Percentiles rank a stretch among this genome's conserved stretches.
phyloP scores from a whole-genome alignment of 2,797 vertebrate species.

The Artibeus jamaicensis region DNA sequence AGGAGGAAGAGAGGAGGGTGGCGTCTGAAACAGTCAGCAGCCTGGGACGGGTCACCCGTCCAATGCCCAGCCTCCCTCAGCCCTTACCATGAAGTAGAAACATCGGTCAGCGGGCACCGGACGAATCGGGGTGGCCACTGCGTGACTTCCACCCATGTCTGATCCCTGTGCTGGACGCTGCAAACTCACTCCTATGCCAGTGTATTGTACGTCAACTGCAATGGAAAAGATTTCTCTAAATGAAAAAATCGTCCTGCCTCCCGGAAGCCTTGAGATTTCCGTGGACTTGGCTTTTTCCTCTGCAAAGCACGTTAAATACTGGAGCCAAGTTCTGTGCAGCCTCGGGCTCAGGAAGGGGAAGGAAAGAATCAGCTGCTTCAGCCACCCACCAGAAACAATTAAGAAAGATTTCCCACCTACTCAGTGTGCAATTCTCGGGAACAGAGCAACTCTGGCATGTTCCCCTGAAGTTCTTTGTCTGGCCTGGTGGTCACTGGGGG shows the following conservation, averaged over 20 bases:
- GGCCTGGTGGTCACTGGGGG: no score
- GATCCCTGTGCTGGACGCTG: not conserved
- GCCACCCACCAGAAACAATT: not conserved
- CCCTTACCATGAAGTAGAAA: not conserved
- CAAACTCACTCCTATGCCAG: no score
- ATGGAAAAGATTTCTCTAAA: not conserved
- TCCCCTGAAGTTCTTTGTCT: not conserved
- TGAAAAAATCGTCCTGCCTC: not conserved
- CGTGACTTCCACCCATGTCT: no score
- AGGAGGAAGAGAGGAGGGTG: fast-evolving
- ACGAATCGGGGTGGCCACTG: not conserved
- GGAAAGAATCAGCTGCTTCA: not conserved
- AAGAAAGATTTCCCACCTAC: not conserved
- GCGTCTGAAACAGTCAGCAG: fast-evolving
- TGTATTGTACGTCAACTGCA: fast-evolving
- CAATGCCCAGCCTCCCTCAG: fast-evolving
- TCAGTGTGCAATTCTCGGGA: not conserved
- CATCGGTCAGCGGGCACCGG: fast-evolving
- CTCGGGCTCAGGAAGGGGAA: not conserved
- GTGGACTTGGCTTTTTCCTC: not conserved
- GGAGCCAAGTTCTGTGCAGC: not conserved
- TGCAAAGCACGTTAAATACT: not conserved
- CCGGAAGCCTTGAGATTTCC: not conserved
- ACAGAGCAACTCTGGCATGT: not conserved
- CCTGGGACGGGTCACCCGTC: fast-evolving